Evolutionary conservation across 2,113 vertebrate species (phyloP).

Genomic region (Acrocephalus arundinaceus): DNA sequence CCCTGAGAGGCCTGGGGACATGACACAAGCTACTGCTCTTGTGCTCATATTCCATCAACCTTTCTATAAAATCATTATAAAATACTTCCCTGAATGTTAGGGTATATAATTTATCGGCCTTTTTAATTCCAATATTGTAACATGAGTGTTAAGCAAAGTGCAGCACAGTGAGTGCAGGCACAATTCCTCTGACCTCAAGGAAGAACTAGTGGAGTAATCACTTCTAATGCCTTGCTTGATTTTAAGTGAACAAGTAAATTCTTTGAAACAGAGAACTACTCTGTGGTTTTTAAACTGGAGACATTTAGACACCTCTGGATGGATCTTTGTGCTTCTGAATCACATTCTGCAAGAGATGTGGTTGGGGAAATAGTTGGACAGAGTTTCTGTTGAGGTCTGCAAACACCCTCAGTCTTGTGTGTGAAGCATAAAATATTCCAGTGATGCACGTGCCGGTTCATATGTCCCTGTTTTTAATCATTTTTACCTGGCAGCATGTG

Average conservation of each 20-base stretch:
- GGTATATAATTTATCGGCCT: background rate
- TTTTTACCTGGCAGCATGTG: slow-evolving; percentile 31
- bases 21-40: background rate
- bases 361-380: background rate
- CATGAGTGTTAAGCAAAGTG: background rate
- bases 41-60: background rate
- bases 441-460: background rate
- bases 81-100: background rate
- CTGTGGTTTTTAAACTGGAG: background rate
- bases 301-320: background rate
- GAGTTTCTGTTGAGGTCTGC: background rate
- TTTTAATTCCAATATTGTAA: background rate
- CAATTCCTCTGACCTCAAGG: background rate
- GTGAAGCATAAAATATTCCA: background rate
- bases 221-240: background rate
- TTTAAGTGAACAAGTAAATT: background rate
- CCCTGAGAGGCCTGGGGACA: background rate
- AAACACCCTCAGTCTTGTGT: background rate
- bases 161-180: background rate
- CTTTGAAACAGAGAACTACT: background rate
- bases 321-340: background rate
- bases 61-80: background rate
- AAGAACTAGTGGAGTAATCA: background rate
- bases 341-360: background rate
- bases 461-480: background rate